Evolutionary conservation across 2,113 vertebrate species (phyloP).

Genomic region (Phodopus roborovskii): DNA sequence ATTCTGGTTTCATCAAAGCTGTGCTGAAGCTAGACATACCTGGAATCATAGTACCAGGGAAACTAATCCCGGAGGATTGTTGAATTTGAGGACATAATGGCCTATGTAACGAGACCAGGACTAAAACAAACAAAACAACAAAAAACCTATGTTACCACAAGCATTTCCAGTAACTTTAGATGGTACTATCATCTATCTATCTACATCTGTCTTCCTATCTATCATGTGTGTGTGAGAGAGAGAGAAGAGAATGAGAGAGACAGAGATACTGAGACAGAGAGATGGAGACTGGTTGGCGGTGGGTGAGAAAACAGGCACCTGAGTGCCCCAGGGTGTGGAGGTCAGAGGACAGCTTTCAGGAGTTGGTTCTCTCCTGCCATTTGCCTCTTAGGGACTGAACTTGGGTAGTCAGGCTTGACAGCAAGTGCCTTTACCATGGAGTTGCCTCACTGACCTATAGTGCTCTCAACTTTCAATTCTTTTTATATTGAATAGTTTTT

Average conservation of each 20-base stretch:
- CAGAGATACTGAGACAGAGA: background rate
- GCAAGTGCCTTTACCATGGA: background rate
- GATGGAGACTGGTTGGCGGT: background rate
- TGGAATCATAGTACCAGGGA: background rate
- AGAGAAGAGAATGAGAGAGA: background rate
- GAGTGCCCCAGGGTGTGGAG: background rate
- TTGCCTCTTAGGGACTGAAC: background rate
- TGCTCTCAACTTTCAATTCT: background rate
- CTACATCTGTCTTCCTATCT: too few species aligned
- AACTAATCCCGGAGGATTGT: too few species aligned
- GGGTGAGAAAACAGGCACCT: fast-evolving
- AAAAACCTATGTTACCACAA: background rate
- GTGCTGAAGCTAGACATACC: too few species aligned
- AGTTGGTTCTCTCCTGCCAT: background rate
- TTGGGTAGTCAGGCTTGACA: background rate
- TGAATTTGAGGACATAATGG: background rate
- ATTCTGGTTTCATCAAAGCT: conserved; percentile 8
- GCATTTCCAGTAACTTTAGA: background rate
- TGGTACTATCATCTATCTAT: background rate
- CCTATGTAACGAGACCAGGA: background rate
- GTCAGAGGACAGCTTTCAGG: background rate
- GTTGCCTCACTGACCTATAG: background rate
- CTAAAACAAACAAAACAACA: background rate
- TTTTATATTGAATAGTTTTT: background rate
- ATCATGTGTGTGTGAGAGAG: background rate